These are phyloP conservation scores for Paramacrobiotus metropolitanus DNA, from an alignment of 1,140 invertebrate genomes.

Conservation along the genomic window DNA sequence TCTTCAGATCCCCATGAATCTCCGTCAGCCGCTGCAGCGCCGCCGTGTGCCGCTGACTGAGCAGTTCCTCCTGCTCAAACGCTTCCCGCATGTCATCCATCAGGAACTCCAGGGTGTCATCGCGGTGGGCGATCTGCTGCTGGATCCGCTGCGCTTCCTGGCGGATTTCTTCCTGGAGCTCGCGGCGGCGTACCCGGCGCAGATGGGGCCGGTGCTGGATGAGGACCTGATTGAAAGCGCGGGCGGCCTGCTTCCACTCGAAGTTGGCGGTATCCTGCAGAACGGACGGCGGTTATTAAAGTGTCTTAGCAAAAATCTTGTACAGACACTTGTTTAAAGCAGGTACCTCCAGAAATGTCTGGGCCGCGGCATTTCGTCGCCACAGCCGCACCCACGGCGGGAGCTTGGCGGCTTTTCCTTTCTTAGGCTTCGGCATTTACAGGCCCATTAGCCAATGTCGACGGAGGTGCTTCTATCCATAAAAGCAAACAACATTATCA, in stretches of 20 bases:
- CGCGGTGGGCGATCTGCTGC: not conserved
- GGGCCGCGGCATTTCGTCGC: not conserved
- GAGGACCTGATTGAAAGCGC: not conserved
- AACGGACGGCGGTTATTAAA: too few relatives aligned
- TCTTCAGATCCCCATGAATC: not conserved
- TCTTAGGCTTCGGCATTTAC: not conserved
- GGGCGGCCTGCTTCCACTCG: not conserved
- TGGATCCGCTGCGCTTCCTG: not conserved
- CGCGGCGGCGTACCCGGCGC: not conserved
- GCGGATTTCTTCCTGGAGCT: not conserved
- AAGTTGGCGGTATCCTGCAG: not conserved
- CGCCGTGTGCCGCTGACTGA: not conserved
- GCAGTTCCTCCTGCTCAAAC: not conserved
- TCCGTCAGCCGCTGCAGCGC: not conserved
- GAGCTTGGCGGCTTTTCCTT: not conserved
- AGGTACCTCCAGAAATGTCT: not conserved
- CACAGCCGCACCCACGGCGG: not conserved
- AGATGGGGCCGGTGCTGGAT: not conserved
- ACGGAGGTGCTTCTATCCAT: too few relatives aligned
- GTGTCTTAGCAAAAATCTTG: too few relatives aligned
- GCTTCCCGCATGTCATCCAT: not conserved
- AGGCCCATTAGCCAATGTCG: too few relatives aligned
- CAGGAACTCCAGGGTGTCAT: not conserved
- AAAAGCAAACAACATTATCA: too few relatives aligned
- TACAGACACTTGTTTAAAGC: too few relatives aligned